Conservation (phyloP, 2,113 vertebrate genomes). For the Upupa epops region DNA sequence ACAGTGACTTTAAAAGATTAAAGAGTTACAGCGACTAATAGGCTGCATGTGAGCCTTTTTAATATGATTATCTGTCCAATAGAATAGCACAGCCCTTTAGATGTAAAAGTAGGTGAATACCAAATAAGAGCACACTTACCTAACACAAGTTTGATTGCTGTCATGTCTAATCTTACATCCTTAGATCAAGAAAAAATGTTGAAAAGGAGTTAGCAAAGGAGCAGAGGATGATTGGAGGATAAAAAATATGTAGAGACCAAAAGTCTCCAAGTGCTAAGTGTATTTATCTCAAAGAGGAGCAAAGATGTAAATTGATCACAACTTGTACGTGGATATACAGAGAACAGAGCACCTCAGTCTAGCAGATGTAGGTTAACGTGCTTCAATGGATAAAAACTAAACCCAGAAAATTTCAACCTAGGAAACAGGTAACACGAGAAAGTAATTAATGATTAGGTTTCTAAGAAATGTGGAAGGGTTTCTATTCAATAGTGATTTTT, state of each 20-base stretch:
- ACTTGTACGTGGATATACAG: background rate
- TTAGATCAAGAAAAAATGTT: conserved; percentile 58
- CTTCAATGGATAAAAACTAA: conserved; percentile 13
- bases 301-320: conserved; percentile 46
- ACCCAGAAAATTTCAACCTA: conserved; percentile 1
- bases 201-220: conserved; percentile 58
- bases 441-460: conserved; percentile 45
- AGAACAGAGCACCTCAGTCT: conserved; percentile 24
- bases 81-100: conserved; percentile 37
- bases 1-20: conserved; percentile 49
- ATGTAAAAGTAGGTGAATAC: conserved; percentile 56
- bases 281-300: conserved; percentile 51
- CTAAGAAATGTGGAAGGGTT: conserved; percentile 4
- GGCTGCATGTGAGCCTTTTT: conserved; percentile 43
- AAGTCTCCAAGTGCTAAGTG: conserved; percentile 21
- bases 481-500: background rate
- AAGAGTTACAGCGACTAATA: conserved; percentile 37
- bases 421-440: background rate
- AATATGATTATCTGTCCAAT: conserved; percentile 18
- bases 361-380: background rate
- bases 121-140: conserved; percentile 58
- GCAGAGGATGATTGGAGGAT: conserved; percentile 42
- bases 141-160: conserved; percentile 42
- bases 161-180: conserved; percentile 31
- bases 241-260: conserved; percentile 52